Evolutionary conservation across 2,888 invertebrate genomes (phyloP).

Genomic region (Platycnemis pennipes): DNA sequence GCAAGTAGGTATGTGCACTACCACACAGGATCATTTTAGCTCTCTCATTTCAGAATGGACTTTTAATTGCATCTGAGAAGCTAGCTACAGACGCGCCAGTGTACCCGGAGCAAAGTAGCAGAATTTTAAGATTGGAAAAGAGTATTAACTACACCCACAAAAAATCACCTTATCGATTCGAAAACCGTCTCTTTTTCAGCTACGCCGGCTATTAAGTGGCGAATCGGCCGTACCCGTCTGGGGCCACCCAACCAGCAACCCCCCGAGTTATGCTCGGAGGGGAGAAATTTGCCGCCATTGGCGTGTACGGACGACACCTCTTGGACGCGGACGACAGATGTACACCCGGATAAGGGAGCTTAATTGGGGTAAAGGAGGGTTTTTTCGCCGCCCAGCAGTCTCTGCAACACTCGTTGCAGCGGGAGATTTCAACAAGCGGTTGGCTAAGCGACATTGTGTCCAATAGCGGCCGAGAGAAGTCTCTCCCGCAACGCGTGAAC

Average conservation of each 20-base stretch:
- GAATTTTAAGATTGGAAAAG: background rate
- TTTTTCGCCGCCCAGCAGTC: conserved; percentile 12
- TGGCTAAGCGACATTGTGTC: background rate
- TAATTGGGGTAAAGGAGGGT: conserved; percentile 54
- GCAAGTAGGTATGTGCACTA: no score
- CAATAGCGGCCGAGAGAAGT: background rate
- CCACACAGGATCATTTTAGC: no score
- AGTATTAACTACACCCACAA: background rate
- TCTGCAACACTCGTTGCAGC: background rate
- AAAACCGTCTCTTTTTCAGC: background rate
- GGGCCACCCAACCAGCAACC: background rate
- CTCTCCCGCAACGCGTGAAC: background rate
- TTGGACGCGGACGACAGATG: conserved; percentile 52
- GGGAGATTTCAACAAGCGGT: background rate
- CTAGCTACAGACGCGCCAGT: no score
- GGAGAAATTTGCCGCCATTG: conserved; percentile 54
- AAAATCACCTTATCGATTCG: background rate
- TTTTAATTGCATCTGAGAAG: no score
- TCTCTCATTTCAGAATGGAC: no score
- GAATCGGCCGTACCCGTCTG: no score
- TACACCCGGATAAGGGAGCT: conserved; percentile 28
- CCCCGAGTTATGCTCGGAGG: background rate
- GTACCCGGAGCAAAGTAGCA: background rate
- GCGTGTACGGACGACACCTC: conserved; percentile 50
- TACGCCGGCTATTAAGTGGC: conserved; percentile 12